A percentile compares a stretch with the other conserved stretches of the same genome.
These are phyloP conservation scores for Penaeus vannamei DNA, from an alignment of 1,140 invertebrate species.

Conservation along the genomic window DNA sequence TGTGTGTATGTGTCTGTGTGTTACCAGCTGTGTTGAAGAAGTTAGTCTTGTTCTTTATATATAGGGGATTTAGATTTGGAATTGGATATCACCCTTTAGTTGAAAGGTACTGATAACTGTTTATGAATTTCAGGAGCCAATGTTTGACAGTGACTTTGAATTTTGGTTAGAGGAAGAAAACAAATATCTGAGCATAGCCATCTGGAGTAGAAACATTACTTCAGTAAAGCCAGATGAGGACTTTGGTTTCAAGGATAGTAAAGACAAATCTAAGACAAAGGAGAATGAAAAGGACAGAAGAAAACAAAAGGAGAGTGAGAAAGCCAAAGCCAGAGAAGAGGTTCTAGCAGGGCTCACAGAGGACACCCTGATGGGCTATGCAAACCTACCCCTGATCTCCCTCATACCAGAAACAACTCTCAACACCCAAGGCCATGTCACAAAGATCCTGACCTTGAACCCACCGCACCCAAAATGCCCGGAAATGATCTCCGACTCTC, in stretches of 20 bases:
- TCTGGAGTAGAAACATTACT: constrained; percentile 77
- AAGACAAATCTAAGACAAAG: constrained; percentile 68
- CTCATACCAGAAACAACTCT: constrained; percentile 85
- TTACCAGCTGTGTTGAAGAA: neutral
- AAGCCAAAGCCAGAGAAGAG: constrained; percentile 54
- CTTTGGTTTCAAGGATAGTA: constrained; percentile 58
- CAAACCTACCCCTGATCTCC: constrained; percentile 84
- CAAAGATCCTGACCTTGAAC: constrained; percentile 77
- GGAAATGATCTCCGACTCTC: constrained; percentile 68
- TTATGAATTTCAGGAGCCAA: constrained; percentile 74
- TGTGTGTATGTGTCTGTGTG: constrained; percentile 19
- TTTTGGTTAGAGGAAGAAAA: constrained; percentile 81
- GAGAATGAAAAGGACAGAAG: constrained; percentile 66
- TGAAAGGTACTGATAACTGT: neutral
- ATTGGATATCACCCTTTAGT: neutral
- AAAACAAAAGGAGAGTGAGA: constrained; percentile 69
- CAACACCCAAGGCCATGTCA: constrained; percentile 81
- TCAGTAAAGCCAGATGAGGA: constrained; percentile 63
- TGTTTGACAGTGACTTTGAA: constrained; percentile 83
- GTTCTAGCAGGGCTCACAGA: constrained; percentile 70
- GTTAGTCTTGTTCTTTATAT: too few species aligned
- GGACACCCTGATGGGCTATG: constrained; percentile 82
- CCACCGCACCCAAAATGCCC: constrained; percentile 71
- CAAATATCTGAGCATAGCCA: constrained; percentile 86
- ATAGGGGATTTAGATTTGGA: too few species aligned